Base-by-base conservation (phyloP, 2,888 invertebrate genomes). In the Crocallis elinguaria region DNA sequence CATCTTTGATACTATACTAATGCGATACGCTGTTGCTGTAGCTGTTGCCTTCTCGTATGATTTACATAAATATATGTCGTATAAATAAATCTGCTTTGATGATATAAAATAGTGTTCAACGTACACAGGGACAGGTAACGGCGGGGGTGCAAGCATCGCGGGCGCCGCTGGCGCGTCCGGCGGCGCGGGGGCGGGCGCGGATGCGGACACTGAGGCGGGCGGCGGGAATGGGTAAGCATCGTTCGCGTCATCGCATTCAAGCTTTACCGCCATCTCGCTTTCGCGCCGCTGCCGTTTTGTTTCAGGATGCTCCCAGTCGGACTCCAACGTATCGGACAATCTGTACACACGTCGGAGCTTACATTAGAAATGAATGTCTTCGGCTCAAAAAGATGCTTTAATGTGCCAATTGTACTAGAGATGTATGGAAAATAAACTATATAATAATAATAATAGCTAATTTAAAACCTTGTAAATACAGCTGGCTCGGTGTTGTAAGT, bases 191-290 rank as follows among this genome's bases (percentile, higher is more conserved):
- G 93, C 75, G 35, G 67, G 64, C 43, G 68, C 70, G 39, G 68
- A 62, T 12, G 71, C 66, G 60, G 70, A 53, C 37, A 63, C 71
- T 57, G 75, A 72, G 54, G 80, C 79, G 51, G 79, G 79, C 38
- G 88, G 84, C 67, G 93, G 92, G 82, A 94, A 95, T 63, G 93
- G 89, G 83, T 94, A 95, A 78, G 94, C 94, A 71, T 94, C 94
- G 75, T 93, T 94, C 36, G 94, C 93, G 73, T 95, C 94, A 76
- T 95, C 95, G 72, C 94, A 93, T 84, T 95, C 95, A 71, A 94
- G 80, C 86, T 95, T 95, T 68, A 95, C 93, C 68, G 93, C 94
- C 80, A 93, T 85, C 78, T 94, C 93, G 72, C 92, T 92, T 71
- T 93, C 91, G 78, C 93, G 93, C 36, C 93, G 90, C 71, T 93